Conservation (phyloP, 2,113 vertebrate genomes). For the Penelope pileata region DNA sequence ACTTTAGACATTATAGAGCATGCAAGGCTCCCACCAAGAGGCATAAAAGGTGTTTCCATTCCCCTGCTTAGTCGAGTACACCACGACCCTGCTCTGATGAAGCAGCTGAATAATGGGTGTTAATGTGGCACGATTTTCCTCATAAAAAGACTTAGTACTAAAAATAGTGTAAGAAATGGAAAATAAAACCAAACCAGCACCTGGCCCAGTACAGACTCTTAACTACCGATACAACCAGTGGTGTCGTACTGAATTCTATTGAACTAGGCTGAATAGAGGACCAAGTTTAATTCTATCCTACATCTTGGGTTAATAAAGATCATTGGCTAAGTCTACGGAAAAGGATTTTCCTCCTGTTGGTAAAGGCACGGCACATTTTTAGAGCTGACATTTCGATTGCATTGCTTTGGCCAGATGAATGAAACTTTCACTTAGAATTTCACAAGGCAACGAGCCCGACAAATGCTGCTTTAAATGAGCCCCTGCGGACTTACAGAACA, state of each 20-base stretch:
- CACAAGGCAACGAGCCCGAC: background rate
- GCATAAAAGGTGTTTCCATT: background rate
- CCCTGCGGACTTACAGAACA: background rate
- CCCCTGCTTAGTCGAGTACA: rapidly evolving
- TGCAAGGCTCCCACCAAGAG: background rate
- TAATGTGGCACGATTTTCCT: background rate
- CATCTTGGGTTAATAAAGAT: background rate
- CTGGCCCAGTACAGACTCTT: background rate
- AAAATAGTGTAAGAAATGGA: background rate
- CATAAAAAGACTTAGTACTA: background rate
- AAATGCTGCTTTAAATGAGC: background rate
- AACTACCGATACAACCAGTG: background rate
- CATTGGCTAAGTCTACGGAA: background rate
- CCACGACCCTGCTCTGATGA: background rate
- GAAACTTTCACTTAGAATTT: background rate
- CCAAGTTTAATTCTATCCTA: background rate
- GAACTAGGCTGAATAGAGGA: background rate
- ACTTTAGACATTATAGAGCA: background rate
- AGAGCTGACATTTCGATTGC: background rate
- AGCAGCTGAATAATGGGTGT: background rate
- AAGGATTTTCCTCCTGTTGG: background rate
- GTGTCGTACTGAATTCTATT: background rate
- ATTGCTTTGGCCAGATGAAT: background rate
- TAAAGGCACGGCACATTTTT: background rate
- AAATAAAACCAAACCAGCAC: background rate